Conservation (phyloP, 2,888 invertebrate genomes). For the Pollenia angustigena region DNA sequence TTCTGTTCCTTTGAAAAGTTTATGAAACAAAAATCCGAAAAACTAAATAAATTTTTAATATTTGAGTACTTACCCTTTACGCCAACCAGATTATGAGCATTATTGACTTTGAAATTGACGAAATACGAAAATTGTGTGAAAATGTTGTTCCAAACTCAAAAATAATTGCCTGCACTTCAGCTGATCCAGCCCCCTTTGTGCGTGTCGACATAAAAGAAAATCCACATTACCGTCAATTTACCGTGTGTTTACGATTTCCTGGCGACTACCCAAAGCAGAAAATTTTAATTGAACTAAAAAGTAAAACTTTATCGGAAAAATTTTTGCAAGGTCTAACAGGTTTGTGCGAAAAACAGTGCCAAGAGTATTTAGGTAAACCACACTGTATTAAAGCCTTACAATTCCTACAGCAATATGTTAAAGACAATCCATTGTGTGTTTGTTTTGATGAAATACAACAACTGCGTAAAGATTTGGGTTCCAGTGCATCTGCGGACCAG, state of each 20-base stretch:
- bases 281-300: conserved; percentile 88
- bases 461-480: conserved; percentile 85
- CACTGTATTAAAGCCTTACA: conserved; percentile 86
- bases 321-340: conserved; percentile 87
- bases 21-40: background rate
- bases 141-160: conserved; percentile 87
- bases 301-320: conserved; percentile 88
- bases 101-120: conserved; percentile 88
- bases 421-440: conserved; percentile 89
- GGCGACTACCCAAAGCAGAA: conserved; percentile 86
- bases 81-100: conserved; percentile 85
- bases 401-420: conserved; percentile 87
- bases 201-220: conserved; percentile 88
- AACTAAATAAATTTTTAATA: background rate
- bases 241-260: conserved; percentile 88
- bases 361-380: conserved; percentile 86
- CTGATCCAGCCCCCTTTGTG: conserved; percentile 87
- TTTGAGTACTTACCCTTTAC: background rate
- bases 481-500: conserved; percentile 84
- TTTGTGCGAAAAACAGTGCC: conserved; percentile 87
- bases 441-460: conserved; percentile 89
- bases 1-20: background rate
- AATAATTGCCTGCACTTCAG: conserved; percentile 87
- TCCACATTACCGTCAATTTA: conserved; percentile 85
- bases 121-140: conserved; percentile 87